Evolutionary conservation across 1,140 invertebrate genomes (phyloP).

Genomic region (Pseudobourletiella spinata): DNA sequence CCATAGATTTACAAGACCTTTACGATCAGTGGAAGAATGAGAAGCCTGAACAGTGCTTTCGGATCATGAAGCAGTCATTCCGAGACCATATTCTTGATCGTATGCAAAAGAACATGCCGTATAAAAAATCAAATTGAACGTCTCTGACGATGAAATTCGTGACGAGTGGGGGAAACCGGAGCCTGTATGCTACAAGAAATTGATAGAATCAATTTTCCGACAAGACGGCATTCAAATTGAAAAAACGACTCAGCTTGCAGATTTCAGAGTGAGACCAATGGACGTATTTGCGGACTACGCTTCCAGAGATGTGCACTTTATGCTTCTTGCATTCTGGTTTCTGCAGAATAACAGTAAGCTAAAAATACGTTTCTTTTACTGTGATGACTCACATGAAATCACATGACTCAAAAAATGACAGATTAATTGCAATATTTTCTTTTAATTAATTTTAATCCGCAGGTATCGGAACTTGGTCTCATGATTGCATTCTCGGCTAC

Average conservation of each 20-base stretch:
- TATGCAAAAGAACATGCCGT: no score
- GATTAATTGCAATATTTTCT: not conserved
- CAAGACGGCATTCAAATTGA: not conserved
- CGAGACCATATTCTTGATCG: no score
- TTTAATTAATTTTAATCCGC: not conserved
- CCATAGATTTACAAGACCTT: not conserved
- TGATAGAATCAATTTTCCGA: not conserved
- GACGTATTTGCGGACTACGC: not conserved
- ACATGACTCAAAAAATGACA: not conserved
- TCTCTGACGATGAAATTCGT: not conserved
- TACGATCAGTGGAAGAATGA: not conserved
- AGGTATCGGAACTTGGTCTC: not conserved
- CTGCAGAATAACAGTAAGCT: not conserved
- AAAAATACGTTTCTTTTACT: not conserved
- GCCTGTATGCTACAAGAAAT: not conserved
- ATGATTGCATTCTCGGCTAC: not conserved
- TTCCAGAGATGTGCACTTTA: not conserved
- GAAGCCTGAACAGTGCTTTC: not conserved
- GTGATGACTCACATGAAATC: not conserved
- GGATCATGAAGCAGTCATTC: not conserved
- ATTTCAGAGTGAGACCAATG: not conserved
- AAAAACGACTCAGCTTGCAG: not conserved
- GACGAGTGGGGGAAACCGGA: not conserved
- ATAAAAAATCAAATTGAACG: not conserved
- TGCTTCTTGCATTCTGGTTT: not conserved